Base-by-base conservation (phyloP, 2,888 invertebrate genomes). In the Drosophila atripex region DNA sequence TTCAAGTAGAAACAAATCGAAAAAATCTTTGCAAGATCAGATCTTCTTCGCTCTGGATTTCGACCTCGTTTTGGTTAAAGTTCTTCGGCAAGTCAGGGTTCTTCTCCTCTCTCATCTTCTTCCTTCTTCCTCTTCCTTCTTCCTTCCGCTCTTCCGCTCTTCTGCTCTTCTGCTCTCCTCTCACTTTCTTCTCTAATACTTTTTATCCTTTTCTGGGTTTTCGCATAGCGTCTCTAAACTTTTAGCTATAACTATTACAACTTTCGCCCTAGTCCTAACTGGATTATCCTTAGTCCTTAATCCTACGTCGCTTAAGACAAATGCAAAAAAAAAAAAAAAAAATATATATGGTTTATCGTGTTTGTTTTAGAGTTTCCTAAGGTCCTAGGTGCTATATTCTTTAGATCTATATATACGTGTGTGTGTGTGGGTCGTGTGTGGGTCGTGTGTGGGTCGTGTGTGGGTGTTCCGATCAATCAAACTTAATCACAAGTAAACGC, bases 181-280 rank as follows among this genome's bases (percentile, higher is more conserved):
- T 28, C n/a, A 23, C 16, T 16, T 35, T 46, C 39, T 23, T 16
- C 32, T 70, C 83, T 80, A 80, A 80, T 80, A 80, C 86, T 80
- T 86, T 79, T 80, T 84, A 77, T 77, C 84, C 60, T 55, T 57
- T 52, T 50, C 41, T 39, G 21, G 49, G 32, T 54, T 66, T 53
- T 80, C 79, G 75, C 80, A 80, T 82, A 82, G 82, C 82, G 75
- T 82, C 82, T 82, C 86, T 76, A 78, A 82, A 82, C 86, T 86
- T 82, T 73, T 55, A 59, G 69, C 69, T 69, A 69, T 57, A 68
- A 68, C 69, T 68, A 68, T 58, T 68, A 69, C 71, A 38, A 58
- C 69, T 57, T n/a, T 35, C 52, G 28, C 18, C 25, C 39, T 53
- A 43, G 45, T 23, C 41, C 47, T 53, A 41, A 66, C 8, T 3